phyloP scores from a whole-genome alignment of 2,888 invertebrate genomes.

The Thalpophila matura region DNA sequence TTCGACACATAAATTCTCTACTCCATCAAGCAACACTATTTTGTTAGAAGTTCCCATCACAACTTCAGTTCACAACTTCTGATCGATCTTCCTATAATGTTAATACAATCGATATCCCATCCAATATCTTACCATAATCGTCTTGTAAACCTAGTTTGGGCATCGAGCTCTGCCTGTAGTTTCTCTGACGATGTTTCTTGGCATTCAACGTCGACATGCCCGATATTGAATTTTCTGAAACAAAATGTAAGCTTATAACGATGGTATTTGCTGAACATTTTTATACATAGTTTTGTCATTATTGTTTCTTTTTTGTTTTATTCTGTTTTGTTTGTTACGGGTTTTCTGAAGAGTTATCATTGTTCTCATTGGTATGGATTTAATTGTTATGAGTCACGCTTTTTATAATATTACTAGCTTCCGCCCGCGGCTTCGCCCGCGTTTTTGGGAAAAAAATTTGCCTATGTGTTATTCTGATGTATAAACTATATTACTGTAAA shows the following conservation, averaged over 20 bases:
- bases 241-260: slow-evolving; percentile 53
- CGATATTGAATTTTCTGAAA: slow-evolving; percentile 88
- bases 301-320: not conserved
- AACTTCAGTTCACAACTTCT: slow-evolving; percentile 36
- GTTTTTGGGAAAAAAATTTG: too few relatives aligned
- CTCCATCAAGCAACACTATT: slow-evolving; percentile 19
- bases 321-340: not conserved
- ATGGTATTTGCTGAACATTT: slow-evolving; percentile 33
- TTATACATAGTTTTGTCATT: slow-evolving; percentile 8
- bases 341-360: not conserved
- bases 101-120: slow-evolving; percentile 45
- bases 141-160: slow-evolving; percentile 88
- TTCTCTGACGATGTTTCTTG: slow-evolving; percentile 86
- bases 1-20: not conserved
- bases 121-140: slow-evolving; percentile 82
- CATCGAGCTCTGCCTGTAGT: slow-evolving; percentile 88
- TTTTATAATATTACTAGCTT: too few relatives aligned
- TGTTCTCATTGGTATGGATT: too few relatives aligned
- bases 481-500: too few relatives aligned
- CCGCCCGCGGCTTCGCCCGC: too few relatives aligned
- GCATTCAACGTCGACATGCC: slow-evolving; percentile 87
- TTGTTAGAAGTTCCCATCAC: slow-evolving; percentile 7
- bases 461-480: too few relatives aligned
- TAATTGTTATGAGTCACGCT: too few relatives aligned
- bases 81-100: slow-evolving; percentile 44